phyloP scores from a whole-genome alignment of 2,888 invertebrate species.

The Pachycephus smyrnensis region DNA sequence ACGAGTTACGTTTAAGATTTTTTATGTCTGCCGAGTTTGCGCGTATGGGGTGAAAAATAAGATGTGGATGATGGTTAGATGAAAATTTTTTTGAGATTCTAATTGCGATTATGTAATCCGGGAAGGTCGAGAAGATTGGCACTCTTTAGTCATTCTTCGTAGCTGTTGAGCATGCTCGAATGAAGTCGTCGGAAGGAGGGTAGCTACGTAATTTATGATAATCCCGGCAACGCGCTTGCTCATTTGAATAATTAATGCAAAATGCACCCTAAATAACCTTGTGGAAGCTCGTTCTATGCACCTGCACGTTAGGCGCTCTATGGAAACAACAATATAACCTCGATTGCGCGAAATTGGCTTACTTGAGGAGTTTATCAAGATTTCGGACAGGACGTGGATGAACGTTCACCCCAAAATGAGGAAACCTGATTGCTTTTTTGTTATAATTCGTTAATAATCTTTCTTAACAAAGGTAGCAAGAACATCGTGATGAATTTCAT shows the following conservation, averaged over 20 bases:
- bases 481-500: not conserved
- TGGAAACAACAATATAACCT: slow-evolving; percentile 45
- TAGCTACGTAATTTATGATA: slow-evolving; percentile 56
- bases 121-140: not conserved
- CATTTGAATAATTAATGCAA: slow-evolving; percentile 66
- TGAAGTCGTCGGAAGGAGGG: slow-evolving; percentile 43
- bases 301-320: slow-evolving; percentile 46
- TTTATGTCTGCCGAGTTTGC: not conserved
- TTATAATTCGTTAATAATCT: not conserved
- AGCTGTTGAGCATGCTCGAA: slow-evolving; percentile 25
- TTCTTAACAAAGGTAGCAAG: not conserved
- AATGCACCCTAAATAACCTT: slow-evolving; percentile 61
- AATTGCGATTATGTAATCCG: not conserved
- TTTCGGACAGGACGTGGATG: slow-evolving; percentile 26
- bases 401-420: not conserved
- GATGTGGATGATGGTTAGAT: not conserved
- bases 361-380: slow-evolving; percentile 53
- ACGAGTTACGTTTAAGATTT: not conserved
- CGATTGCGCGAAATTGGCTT: slow-evolving; percentile 57
- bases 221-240: slow-evolving; percentile 50
- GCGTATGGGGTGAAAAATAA: not conserved
- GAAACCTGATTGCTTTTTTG: not conserved
- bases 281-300: slow-evolving; percentile 55
- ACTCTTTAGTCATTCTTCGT: not conserved
- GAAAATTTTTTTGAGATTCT: not conserved